Conservation (phyloP, 2,113 vertebrate genomes). For the Hystrix cristata region DNA sequence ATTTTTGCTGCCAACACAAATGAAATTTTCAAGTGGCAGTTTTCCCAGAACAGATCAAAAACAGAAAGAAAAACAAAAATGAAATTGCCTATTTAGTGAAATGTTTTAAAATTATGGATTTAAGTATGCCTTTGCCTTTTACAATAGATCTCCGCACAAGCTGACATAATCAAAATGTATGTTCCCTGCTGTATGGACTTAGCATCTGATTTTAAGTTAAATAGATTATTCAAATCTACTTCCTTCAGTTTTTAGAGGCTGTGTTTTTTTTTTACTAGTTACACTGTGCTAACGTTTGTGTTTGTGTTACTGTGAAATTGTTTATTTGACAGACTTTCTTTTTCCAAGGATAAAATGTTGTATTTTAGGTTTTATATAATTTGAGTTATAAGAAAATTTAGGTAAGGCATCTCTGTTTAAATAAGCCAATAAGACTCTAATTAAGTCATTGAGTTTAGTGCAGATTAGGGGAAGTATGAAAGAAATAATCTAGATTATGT, state of each 20-base stretch:
- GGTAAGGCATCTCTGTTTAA: constrained; percentile 45
- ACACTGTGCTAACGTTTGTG: constrained; percentile 69
- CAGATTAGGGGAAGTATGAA: constrained; percentile 46
- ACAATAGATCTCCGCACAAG: neutral
- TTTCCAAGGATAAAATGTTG: constrained; percentile 57
- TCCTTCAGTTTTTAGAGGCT: constrained; percentile 74
- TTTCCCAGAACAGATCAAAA: constrained; percentile 45
- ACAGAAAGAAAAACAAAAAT: constrained; percentile 46
- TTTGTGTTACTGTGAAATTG: constrained; percentile 70
- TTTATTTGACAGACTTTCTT: constrained; percentile 71
- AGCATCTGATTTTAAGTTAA: constrained; percentile 35
- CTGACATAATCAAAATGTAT: constrained; percentile 33
- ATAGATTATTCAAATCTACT: constrained; percentile 68
- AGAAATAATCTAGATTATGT: neutral
- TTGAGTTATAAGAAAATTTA: constrained; percentile 13
- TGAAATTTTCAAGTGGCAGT: constrained; percentile 46
- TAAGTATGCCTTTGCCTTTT: constrained; percentile 43
- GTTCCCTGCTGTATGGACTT: neutral
- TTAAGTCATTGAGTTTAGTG: constrained; percentile 49
- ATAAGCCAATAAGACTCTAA: constrained; percentile 8
- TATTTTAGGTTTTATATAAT: constrained; percentile 76
- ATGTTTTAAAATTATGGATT: constrained; percentile 5
- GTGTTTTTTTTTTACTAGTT: constrained; percentile 77
- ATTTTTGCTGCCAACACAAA: constrained; percentile 56
- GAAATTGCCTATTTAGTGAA: neutral